A percentile compares a stretch with the other conserved stretches of the same genome.
Conservation (phyloP, 2,888 invertebrate species). For the Heliothis peltigera region DNA sequence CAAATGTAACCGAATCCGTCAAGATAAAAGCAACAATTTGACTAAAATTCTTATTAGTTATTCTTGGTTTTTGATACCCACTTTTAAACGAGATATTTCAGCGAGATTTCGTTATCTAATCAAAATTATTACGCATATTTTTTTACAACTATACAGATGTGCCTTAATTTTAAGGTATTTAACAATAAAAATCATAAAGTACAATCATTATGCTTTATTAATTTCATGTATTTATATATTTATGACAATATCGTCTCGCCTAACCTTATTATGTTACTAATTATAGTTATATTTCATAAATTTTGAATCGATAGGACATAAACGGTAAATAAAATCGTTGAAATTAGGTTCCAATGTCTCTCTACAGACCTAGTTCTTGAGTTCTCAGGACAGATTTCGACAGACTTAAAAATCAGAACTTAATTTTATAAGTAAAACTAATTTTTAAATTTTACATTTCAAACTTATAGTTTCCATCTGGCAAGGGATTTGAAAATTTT, state of each 20-base stretch:
- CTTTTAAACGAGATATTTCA: background rate
- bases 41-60: slow-evolving; percentile 5
- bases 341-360: slow-evolving; percentile 80
- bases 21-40: background rate
- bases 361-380: slow-evolving; percentile 80
- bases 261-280: slow-evolving; percentile 90
- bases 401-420: slow-evolving; percentile 82
- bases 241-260: slow-evolving; percentile 91
- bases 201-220: slow-evolving; percentile 91
- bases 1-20: background rate
- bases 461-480: slow-evolving; percentile 81
- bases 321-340: slow-evolving; percentile 86
- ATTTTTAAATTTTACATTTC: slow-evolving; percentile 78
- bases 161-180: slow-evolving; percentile 32
- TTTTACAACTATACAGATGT: background rate
- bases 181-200: slow-evolving; percentile 82
- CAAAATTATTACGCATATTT: too few species aligned
- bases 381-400: slow-evolving; percentile 78
- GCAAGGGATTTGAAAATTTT: slow-evolving; percentile 75
- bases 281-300: slow-evolving; percentile 89
- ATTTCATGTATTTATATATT: slow-evolving; percentile 91
- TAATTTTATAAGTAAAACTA: slow-evolving; percentile 81
- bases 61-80: background rate
- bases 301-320: slow-evolving; percentile 90
- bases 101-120: too few species aligned